Conservation (phyloP, 2,888 invertebrate species). For the Polydrusus tereticollis region DNA sequence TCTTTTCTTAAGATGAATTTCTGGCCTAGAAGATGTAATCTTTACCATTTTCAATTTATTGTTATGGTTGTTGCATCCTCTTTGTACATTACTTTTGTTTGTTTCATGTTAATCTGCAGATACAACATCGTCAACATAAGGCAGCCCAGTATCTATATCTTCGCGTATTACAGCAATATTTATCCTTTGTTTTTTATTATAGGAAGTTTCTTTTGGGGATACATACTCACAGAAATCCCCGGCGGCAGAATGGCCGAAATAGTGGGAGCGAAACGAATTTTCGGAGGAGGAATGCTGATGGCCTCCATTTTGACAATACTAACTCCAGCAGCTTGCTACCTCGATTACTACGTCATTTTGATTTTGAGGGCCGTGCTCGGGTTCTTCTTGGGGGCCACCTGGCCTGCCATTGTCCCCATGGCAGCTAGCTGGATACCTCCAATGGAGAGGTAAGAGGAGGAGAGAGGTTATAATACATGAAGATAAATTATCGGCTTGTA, state of each 20-base stretch:
- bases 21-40: no score
- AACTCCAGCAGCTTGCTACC: conserved; percentile 81
- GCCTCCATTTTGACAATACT: conserved; percentile 86
- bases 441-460: conserved; percentile 76
- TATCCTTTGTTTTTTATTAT: conserved; percentile 58
- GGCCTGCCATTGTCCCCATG: conserved; percentile 95
- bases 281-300: conserved; percentile 87
- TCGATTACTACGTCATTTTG: conserved; percentile 79
- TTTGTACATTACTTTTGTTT: no score
- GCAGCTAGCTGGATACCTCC: conserved; percentile 96
- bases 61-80: no score
- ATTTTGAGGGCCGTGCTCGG: conserved; percentile 70
- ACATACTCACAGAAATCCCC: conserved; percentile 89
- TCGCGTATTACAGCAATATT: no score
- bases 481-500: not conserved
- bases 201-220: conserved; percentile 94
- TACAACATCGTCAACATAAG: no score
- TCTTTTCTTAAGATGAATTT: no score
- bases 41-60: no score
- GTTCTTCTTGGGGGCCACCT: conserved; percentile 81
- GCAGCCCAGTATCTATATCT: no score
- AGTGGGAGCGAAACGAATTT: conserved; percentile 85
- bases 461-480: not conserved
- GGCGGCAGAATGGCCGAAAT: conserved; percentile 88
- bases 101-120: no score